Evolutionary conservation across 2,888 invertebrate genomes (phyloP), one percentile per base, ranked within the genome.

Genomic region (Punctoribates punctum): DNA sequence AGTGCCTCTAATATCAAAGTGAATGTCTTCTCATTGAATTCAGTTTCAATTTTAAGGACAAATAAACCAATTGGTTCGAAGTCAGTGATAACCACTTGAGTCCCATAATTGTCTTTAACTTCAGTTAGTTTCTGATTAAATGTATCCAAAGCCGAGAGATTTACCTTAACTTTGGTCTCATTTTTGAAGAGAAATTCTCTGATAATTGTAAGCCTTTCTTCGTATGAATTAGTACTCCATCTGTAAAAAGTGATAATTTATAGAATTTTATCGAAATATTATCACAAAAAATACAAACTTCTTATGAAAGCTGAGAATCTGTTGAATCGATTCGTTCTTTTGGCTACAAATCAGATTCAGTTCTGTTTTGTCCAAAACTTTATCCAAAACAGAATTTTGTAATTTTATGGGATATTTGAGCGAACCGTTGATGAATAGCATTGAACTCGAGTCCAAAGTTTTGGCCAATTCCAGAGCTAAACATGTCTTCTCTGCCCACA

Each of bases 401-500:
- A 5, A 23, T 15, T 70, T 70, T 1, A 70, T 0, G 5, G 70
- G 70, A 23, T 29, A 70, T 70, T 23, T 70, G 13, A 70, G n/a
- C 15, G 23, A 46, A 70, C 46, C 17, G 42, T 70, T 70, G n/a
- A 70, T 70, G 42, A 42, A 70, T 1, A 70, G 5, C 11, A 42
- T 2, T 17, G n/a, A 6, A 38, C 34, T 34, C 11, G 67, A 70
- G n/a, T 70, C 25, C 13, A 70, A 15, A 46, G 23, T 3, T 42
- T 9, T 42, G 0, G 70, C 70, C 9, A 70, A 70, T 46, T 70
- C 70, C 3, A 70, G 70, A 17, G 70, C 70, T 11, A 70, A 46
- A n/a, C 42, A 70, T n/a, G 70, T 46, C 42, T 70, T 70, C 23
- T 70, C 70, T n/a, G 70, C n/a, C 70, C 70, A 70, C 1, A 70